These are phyloP conservation scores for Alcis repandata DNA, from an alignment of 2,888 invertebrate genomes.

Conservation along the genomic window DNA sequence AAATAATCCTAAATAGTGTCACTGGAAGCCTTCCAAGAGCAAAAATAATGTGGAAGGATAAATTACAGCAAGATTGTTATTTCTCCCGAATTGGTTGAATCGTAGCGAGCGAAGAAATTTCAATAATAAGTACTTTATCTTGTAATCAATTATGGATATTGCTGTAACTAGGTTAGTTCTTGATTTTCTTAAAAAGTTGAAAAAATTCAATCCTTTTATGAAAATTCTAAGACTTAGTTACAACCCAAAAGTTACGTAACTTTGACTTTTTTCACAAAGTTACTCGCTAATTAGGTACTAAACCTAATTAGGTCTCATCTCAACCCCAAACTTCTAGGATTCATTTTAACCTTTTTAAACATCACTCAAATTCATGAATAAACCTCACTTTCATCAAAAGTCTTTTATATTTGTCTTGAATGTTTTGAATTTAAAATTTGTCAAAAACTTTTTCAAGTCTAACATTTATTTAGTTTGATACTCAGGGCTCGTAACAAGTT, in stretches of 20 bases:
- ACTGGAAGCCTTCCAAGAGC: constrained; percentile 11
- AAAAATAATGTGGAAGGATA: not conserved
- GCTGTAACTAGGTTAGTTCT: too few relatives aligned
- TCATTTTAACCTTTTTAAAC: not conserved
- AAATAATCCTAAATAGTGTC: not conserved
- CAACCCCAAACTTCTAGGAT: not conserved
- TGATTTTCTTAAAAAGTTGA: too few relatives aligned
- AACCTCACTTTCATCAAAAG: not conserved
- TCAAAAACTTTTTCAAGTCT: not conserved
- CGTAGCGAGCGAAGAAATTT: not conserved
- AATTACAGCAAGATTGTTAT: not conserved
- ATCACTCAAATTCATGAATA: not conserved
- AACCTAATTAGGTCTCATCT: not conserved
- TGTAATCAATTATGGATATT: too few relatives aligned
- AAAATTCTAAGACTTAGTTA: too few relatives aligned
- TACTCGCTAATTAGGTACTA: not conserved
- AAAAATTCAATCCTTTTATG: too few relatives aligned
- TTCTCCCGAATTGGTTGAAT: not conserved
- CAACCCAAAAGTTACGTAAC: too few relatives aligned
- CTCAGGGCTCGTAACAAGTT: not conserved
- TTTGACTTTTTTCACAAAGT: too few relatives aligned
- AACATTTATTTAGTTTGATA: not conserved
- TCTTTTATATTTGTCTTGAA: not conserved
- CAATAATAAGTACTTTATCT: not conserved
- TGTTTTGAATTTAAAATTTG: constrained; percentile 9